Percentiles rank a stretch among this genome's conserved stretches.
These are phyloP conservation scores for Agrypnia vestita DNA, from an alignment of 1,140 invertebrate species.

Conservation along the genomic window DNA sequence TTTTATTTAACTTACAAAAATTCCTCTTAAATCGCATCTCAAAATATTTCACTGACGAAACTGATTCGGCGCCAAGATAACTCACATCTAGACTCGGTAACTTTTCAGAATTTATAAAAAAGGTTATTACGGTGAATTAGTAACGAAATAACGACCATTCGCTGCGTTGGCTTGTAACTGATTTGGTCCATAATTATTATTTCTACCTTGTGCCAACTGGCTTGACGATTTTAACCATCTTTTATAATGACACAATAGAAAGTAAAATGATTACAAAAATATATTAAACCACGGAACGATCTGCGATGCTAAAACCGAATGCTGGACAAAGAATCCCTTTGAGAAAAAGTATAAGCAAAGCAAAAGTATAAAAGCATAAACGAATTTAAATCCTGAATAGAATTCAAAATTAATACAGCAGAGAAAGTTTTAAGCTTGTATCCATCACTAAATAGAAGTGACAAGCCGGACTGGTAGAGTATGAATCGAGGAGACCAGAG, in stretches of 20 bases:
- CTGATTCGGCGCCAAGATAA: conserved; percentile 30
- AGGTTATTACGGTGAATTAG: neutral
- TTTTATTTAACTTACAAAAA: neutral
- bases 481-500: too few species aligned
- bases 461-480: too few species aligned
- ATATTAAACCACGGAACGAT: too few species aligned
- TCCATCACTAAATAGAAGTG: too few species aligned
- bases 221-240: neutral
- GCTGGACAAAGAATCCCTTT: too few species aligned
- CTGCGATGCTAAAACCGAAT: too few species aligned
- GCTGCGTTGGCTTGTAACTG: neutral
- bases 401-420: too few species aligned
- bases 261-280: too few species aligned
- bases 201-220: neutral
- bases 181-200: neutral
- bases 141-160: neutral
- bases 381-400: too few species aligned
- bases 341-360: too few species aligned
- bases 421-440: too few species aligned
- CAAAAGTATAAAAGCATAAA: too few species aligned
- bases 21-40: conserved; percentile 12
- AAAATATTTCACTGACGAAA: neutral
- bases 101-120: neutral
- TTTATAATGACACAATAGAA: neutral
- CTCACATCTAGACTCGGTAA: neutral